These are phyloP conservation scores for Aulostomus chinensis DNA, from an alignment of 2,797 vertebrate genomes.

Conservation along the genomic window DNA sequence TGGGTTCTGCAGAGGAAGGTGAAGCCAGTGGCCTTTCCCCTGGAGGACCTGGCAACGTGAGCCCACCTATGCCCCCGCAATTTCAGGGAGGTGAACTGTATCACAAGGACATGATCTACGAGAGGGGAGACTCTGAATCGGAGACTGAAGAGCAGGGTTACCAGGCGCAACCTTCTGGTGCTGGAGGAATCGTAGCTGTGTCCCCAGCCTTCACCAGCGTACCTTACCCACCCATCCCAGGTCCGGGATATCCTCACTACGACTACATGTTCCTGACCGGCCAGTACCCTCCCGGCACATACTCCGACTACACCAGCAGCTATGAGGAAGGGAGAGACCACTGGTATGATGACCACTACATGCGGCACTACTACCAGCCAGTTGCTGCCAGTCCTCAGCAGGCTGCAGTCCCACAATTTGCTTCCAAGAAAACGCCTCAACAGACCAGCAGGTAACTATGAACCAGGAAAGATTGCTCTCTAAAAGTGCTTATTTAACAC, in stretches of 20 bases:
- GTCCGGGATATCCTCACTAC: too few relatives aligned
- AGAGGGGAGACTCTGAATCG: conserved; percentile 16
- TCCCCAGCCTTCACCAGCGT: too few relatives aligned
- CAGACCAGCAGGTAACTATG: too few relatives aligned
- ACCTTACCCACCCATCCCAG: neutral
- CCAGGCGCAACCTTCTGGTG: neutral
- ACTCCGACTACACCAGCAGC: conserved; percentile 12
- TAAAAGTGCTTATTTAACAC: too few relatives aligned
- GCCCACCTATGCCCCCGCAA: neutral
- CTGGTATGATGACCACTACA: neutral
- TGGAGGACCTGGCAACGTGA: too few relatives aligned
- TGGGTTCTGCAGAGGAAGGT: neutral
- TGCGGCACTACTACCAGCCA: neutral
- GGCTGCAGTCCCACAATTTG: too few relatives aligned
- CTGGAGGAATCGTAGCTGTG: too few relatives aligned
- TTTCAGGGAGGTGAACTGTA: conserved; percentile 22
- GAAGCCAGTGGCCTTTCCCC: neutral
- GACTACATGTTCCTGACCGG: conserved; percentile 19
- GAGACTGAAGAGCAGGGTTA: conserved; percentile 8
- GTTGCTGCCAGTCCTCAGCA: neutral
- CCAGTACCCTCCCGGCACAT: conserved; percentile 33
- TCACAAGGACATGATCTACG: neutral
- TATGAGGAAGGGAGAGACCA: conserved; percentile 27
- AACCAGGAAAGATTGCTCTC: too few relatives aligned
- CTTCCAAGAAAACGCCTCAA: too few relatives aligned